These are phyloP conservation scores for Crematogaster levior DNA, from an alignment of 2,888 invertebrate genomes.

Conservation along the genomic window DNA sequence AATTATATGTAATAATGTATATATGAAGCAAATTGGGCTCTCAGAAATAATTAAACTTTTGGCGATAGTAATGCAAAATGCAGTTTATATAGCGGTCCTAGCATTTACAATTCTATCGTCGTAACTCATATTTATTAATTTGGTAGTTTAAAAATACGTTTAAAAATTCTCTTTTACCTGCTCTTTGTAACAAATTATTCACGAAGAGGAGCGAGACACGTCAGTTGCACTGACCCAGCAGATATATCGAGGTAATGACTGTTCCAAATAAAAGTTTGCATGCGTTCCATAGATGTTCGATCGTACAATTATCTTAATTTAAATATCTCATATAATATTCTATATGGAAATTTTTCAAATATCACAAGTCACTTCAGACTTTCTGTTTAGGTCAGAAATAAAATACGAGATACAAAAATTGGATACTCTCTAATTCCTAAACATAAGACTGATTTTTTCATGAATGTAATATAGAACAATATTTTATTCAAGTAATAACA, in stretches of 20 bases:
- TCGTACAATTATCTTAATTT: conserved; percentile 33
- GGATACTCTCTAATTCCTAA: background rate
- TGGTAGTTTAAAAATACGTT: background rate
- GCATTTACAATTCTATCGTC: background rate
- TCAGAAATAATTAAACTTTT: background rate
- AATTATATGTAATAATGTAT: background rate
- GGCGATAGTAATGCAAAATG: background rate
- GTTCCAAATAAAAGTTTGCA: conserved; percentile 40
- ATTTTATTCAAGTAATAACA: background rate
- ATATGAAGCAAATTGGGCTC: background rate
- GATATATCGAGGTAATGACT: conserved; percentile 46
- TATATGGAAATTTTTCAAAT: background rate
- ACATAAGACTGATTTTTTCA: background rate
- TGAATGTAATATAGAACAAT: background rate
- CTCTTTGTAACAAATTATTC: conserved; percentile 10
- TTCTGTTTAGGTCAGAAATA: background rate
- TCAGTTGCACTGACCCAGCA: conserved; percentile 35
- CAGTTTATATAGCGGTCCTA: background rate
- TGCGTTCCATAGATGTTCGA: conserved; percentile 18
- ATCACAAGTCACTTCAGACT: background rate
- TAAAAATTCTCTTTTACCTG: background rate
- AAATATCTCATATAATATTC: background rate
- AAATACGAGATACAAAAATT: background rate
- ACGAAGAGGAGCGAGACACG: conserved; percentile 5
- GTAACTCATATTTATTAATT: background rate